These are phyloP conservation scores for Formica selysi DNA, from an alignment of 1,140 invertebrate genomes.

Conservation along the genomic window DNA sequence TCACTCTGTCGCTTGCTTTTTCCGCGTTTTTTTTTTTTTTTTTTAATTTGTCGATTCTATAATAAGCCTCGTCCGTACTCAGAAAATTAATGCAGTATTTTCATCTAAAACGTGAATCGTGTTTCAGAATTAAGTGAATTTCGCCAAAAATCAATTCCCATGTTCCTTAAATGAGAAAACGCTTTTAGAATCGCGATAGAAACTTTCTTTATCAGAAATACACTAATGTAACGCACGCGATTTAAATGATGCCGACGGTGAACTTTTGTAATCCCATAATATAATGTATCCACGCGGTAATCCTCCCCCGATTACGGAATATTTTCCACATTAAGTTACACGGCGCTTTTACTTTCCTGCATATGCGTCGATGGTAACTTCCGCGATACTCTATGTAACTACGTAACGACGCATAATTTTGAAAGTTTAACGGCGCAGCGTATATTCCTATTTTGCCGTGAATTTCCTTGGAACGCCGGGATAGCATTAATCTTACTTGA, in stretches of 20 bases:
- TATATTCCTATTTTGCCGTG: slow-evolving; percentile 64
- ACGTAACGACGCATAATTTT: slow-evolving; percentile 64
- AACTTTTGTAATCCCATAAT: slow-evolving; percentile 14
- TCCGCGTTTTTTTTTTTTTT: not conserved
- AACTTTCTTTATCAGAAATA: slow-evolving; percentile 14
- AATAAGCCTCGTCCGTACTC: not conserved
- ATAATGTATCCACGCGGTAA: not conserved
- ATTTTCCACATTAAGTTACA: slow-evolving; percentile 59
- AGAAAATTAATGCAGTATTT: not conserved
- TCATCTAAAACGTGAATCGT: not conserved
- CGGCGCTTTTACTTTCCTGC: slow-evolving; percentile 60
- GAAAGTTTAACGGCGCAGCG: slow-evolving; percentile 58
- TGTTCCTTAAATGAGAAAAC: not conserved
- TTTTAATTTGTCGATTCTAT: slow-evolving; percentile 6
- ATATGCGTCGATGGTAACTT: slow-evolving; percentile 57
- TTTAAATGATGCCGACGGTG: slow-evolving; percentile 5
- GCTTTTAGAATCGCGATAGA: not conserved
- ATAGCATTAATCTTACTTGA: slow-evolving; percentile 65
- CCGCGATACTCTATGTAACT: slow-evolving; percentile 60
- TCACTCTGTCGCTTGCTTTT: not conserved
- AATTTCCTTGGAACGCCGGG: slow-evolving; percentile 63
- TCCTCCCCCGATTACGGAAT: slow-evolving; percentile 42
- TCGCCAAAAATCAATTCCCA: not conserved
- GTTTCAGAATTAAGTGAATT: not conserved
- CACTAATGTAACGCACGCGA: not conserved